Evolutionary conservation across 2,113 vertebrate species (phyloP), one percentile per base, ranked within the genome.

Genomic region (Scomber japonicus): DNA sequence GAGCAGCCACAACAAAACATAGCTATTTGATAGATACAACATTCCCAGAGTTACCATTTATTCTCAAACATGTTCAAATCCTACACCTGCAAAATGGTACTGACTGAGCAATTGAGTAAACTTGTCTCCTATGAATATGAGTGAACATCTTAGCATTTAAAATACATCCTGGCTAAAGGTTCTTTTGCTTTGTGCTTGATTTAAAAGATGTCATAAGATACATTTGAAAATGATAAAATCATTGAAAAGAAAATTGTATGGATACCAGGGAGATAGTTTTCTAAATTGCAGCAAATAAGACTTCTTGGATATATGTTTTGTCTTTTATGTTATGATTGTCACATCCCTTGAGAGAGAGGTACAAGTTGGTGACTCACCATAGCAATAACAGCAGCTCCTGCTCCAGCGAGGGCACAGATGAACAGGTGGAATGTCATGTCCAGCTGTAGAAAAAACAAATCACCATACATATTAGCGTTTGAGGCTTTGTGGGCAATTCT

Each of bases 381-480:
- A 9, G 98, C 98, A 73, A 99, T 98, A 44, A 99, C 98, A 3
- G 97, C 98, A 17, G 98, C 98, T 92, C 98, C 98, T 51, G 98
- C 98, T 89, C 98, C 98, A 66, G 98, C 97, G 76, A 99, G 96
- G 3, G 98, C 97, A 79, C 98, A 98, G 65, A 99, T 98, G 89
- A 98, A 99, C 93, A 99, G 96, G 93, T 99, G 98, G 93, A 99
- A 99, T 5, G 98, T 99, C 98, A 99, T 98, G 83, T 99, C 97
- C 91, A 99, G 94, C 98, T 99, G 95, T 3, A 88, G 83, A 30
- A 48, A 8, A 73, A 72, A 81, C 45, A 90, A 82, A 81, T 44
- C 35, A 70, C 30, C 82, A 12, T 31, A 74, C 19, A 60, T 7
- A 14, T 82, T 45, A 75, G 11, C 51, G 65, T 14, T 17, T 48